Evolutionary conservation across 2,113 vertebrate genomes (phyloP).

Genomic region (Centropus unirufus): DNA sequence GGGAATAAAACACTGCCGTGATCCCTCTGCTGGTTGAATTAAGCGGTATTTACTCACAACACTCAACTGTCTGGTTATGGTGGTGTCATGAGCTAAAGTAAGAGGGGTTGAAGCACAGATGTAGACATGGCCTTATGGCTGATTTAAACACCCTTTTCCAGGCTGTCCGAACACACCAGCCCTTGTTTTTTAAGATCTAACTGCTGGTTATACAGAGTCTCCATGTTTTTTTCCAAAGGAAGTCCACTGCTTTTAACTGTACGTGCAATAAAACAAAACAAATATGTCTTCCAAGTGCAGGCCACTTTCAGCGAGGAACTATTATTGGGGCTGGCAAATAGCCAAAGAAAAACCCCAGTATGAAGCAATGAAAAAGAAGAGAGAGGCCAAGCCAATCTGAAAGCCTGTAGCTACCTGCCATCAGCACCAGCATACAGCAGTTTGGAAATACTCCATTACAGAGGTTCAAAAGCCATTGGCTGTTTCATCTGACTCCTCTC

Average conservation of each 20-base stretch:
- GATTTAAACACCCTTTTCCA: not conserved
- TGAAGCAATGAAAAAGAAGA: not conserved
- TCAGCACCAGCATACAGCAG: not conserved
- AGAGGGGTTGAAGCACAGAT: not conserved
- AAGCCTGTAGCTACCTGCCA: not conserved
- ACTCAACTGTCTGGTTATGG: not conserved
- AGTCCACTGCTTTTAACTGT: not conserved
- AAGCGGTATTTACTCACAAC: not conserved
- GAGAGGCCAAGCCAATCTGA: not conserved
- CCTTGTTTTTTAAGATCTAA: not conserved
- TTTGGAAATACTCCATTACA: not conserved
- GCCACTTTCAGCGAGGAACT: accelerated
- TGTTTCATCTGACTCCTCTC: not conserved
- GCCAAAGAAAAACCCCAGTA: not conserved
- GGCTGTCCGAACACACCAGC: not conserved
- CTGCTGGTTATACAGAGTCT: not conserved
- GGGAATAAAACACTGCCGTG: not conserved
- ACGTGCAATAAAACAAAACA: not conserved
- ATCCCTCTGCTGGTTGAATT: not conserved
- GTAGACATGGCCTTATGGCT: not conserved
- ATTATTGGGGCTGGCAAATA: not conserved
- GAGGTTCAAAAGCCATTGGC: not conserved
- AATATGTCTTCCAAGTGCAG: not conserved
- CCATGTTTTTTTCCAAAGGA: not conserved
- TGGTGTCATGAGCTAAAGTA: not conserved